These are phyloP conservation scores for Bilobella aurantiaca DNA, from an alignment of 1,140 invertebrate species.

Conservation along the genomic window DNA sequence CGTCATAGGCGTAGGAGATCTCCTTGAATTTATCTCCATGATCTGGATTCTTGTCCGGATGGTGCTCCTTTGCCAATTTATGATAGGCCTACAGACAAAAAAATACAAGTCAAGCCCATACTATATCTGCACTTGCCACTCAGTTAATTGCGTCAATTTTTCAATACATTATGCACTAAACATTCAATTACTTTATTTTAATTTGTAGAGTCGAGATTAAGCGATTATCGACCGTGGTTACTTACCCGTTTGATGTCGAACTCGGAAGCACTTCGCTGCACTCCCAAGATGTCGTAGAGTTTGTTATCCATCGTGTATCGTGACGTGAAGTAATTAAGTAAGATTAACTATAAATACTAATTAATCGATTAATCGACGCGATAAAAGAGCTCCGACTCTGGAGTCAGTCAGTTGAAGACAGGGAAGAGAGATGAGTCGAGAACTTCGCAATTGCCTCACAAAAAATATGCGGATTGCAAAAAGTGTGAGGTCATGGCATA, in stretches of 20 bases:
- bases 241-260: slow-evolving; percentile 78
- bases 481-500: no score
- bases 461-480: no score
- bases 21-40: slow-evolving; percentile 78
- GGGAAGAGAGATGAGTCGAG: no score
- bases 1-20: slow-evolving; percentile 77
- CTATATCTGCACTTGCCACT: neutral
- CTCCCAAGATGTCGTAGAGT: slow-evolving; percentile 72
- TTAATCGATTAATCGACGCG: no score
- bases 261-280: slow-evolving; percentile 60
- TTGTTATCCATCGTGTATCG: slow-evolving; percentile 62
- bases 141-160: no score
- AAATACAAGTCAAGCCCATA: neutral
- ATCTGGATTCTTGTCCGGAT: slow-evolving; percentile 76
- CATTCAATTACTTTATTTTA: no score
- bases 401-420: no score
- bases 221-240: neutral
- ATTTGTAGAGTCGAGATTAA: neutral
- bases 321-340: no score
- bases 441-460: no score
- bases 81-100: slow-evolving; percentile 55
- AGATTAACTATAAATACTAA: no score
- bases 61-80: slow-evolving; percentile 74
- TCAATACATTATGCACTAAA: no score
- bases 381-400: no score